These are phyloP conservation scores for Heteractis magnifica DNA, from an alignment of 92 coral and sea anemone genomes.

Conservation along the genomic window DNA sequence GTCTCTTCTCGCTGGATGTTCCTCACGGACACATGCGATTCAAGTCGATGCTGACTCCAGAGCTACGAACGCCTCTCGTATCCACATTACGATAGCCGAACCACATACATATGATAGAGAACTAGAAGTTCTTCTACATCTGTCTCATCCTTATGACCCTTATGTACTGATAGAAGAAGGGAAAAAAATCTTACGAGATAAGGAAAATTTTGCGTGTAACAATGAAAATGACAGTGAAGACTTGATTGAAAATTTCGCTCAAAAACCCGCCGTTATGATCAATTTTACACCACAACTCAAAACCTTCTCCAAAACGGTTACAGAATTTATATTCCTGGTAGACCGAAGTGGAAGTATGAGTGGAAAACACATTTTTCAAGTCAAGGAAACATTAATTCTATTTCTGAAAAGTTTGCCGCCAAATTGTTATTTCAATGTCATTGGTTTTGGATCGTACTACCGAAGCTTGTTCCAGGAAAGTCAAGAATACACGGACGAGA, in stretches of 20 bases:
- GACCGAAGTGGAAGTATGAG: constrained; percentile 99
- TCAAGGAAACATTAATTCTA: constrained; percentile 80
- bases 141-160: constrained; percentile 83
- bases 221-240: constrained; percentile 19
- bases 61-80: constrained; percentile 83
- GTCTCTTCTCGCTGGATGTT: constrained; percentile 92
- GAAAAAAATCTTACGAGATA: constrained; percentile 38
- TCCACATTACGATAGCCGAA: constrained; percentile 90
- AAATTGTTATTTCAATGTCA: constrained; percentile 72
- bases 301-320: constrained; percentile 25
- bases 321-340: constrained; percentile 85
- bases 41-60: constrained; percentile 94
- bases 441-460: constrained; percentile 90
- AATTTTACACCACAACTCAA: constrained; percentile 75
- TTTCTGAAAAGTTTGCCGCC: constrained; percentile 86
- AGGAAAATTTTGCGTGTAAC: background rate
- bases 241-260: constrained; percentile 59
- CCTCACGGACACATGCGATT: constrained; percentile 92
- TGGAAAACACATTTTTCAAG: constrained; percentile 89
- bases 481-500: constrained; percentile 68
- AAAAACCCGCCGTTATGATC: constrained; percentile 79
- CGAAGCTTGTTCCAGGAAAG: constrained; percentile 84
- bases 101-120: constrained; percentile 84
- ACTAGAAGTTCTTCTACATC: constrained; percentile 77
- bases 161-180: constrained; percentile 92